These are phyloP conservation scores for Eublepharis macularius DNA, from an alignment of 2,113 vertebrate species.

Conservation along the genomic window DNA sequence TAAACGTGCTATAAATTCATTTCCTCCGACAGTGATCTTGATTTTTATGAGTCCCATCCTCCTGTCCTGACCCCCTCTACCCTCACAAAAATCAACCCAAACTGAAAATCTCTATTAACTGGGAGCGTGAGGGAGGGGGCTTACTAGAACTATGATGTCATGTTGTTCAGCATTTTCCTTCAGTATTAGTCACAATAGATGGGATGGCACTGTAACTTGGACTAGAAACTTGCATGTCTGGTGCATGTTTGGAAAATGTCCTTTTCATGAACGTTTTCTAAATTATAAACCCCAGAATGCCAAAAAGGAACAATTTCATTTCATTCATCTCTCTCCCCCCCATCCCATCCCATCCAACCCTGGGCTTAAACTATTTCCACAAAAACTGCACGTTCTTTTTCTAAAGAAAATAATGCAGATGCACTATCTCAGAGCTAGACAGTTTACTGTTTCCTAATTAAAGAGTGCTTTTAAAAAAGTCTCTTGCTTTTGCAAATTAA, in stretches of 20 bases:
- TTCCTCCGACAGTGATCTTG: constrained; percentile 57
- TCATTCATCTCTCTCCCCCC: not conserved
- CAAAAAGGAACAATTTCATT: constrained; percentile 9
- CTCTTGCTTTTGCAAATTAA: constrained; percentile 11
- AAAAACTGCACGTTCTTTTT: not conserved
- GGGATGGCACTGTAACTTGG: constrained; percentile 33
- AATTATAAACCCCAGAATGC: constrained; percentile 26
- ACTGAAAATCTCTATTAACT: constrained; percentile 70
- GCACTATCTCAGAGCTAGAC: not conserved
- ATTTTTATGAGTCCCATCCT: constrained; percentile 61
- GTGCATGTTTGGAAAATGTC: constrained; percentile 6
- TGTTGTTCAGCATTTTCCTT: constrained; percentile 57
- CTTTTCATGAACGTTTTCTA: constrained; percentile 26
- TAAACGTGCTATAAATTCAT: constrained; percentile 58
- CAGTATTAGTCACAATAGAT: constrained; percentile 50
- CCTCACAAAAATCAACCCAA: constrained; percentile 62
- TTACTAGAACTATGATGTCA: constrained; percentile 63
- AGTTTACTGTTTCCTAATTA: constrained; percentile 3
- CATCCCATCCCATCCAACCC: not conserved
- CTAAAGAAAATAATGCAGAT: not conserved
- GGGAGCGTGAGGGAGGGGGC: constrained; percentile 29
- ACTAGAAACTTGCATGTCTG: constrained; percentile 47
- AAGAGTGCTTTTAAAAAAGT: constrained; percentile 7
- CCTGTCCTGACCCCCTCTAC: not conserved
- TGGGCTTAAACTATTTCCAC: not conserved